Evolutionary conservation across 1,140 invertebrate species (phyloP), one percentile per base, ranked within the genome.

Genomic region (Daktulosphaira vitifoliae): DNA sequence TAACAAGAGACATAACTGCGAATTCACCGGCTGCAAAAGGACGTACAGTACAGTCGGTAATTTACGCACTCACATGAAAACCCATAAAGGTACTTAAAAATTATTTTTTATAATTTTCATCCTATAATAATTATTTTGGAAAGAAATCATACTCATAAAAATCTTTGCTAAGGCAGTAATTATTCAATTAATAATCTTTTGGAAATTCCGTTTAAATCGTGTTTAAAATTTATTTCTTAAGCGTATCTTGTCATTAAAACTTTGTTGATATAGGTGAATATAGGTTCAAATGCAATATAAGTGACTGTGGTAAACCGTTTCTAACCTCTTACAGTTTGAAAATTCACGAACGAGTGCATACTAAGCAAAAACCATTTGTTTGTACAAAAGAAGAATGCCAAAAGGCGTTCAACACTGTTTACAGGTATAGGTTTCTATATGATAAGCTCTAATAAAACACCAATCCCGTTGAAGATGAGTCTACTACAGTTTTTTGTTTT

Each of bases 61-160:
- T 78, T 78, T 97, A 53, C 83, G 91, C 72, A 96, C 92, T 54
- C 94, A 97, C 77, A 85, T 93, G 81, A 96, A 96, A 81, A 94
- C 90, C 66, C 93, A 97, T 72, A 92, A 86, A 87, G 92, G 93
- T 95, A 77, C n/a, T n/a, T n/a, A n/a, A n/a, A n/a, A n/a, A n/a
- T n/a, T n/a, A n/a, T n/a, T n/a, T n/a, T n/a, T n/a, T n/a, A n/a
- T n/a, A n/a, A n/a, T n/a, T n/a, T n/a, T n/a, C n/a, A n/a, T n/a
- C n/a, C n/a, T n/a, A n/a, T n/a, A n/a, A n/a, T n/a, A n/a, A n/a
- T n/a, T n/a, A n/a, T n/a, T n/a, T n/a, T n/a, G n/a, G n/a, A n/a
- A n/a, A n/a, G n/a, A n/a, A n/a, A n/a, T n/a, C n/a, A n/a, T n/a
- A n/a, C n/a, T n/a, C n/a, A n/a, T n/a, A n/a, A n/a, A n/a, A n/a